A percentile compares a stretch with the other conserved stretches of the same genome.
Evolutionary conservation across 2,888 invertebrate genomes (phyloP).

Genomic region (Campoletis raptor): DNA sequence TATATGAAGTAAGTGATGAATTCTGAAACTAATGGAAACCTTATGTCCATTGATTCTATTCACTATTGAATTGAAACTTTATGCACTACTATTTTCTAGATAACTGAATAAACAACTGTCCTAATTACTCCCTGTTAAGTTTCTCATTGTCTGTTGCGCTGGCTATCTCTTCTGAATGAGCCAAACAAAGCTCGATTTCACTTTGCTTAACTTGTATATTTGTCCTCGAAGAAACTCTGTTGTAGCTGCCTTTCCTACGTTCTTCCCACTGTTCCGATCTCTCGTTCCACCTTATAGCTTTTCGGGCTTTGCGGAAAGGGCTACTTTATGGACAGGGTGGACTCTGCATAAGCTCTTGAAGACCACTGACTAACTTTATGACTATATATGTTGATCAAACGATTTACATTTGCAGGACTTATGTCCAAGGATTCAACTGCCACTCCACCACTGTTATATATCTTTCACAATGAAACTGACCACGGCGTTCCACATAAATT

Average conservation of each 20-base stretch:
- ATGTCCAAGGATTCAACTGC: not conserved
- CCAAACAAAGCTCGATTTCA: conserved; percentile 12
- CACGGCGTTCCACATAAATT: not conserved
- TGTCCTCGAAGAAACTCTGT: conserved; percentile 57
- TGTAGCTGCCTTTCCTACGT: conserved; percentile 18
- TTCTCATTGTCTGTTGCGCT: not conserved
- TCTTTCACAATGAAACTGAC: conserved; percentile 3
- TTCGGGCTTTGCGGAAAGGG: conserved; percentile 28
- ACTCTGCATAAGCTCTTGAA: conserved; percentile 45
- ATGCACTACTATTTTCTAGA: conserved; percentile 3
- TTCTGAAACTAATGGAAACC: not conserved
- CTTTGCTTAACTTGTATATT: conserved; percentile 43
- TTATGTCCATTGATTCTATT: not conserved
- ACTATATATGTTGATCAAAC: conserved; percentile 31
- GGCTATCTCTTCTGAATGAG: conserved; percentile 22
- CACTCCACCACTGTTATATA: conserved; percentile 2
- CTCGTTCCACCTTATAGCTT: conserved; percentile 41
- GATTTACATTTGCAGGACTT: conserved; percentile 30
- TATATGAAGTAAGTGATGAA: not conserved
- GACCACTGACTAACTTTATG: conserved; percentile 59
- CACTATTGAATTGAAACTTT: not conserved
- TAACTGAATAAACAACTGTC: conserved; percentile 17
- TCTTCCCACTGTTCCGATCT: conserved; percentile 2
- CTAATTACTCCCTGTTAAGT: not conserved
- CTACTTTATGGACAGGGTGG: not conserved